Evolutionary conservation across 2,888 invertebrate species (phyloP).

Genomic region (Sphaerophoria rueppellii): DNA sequence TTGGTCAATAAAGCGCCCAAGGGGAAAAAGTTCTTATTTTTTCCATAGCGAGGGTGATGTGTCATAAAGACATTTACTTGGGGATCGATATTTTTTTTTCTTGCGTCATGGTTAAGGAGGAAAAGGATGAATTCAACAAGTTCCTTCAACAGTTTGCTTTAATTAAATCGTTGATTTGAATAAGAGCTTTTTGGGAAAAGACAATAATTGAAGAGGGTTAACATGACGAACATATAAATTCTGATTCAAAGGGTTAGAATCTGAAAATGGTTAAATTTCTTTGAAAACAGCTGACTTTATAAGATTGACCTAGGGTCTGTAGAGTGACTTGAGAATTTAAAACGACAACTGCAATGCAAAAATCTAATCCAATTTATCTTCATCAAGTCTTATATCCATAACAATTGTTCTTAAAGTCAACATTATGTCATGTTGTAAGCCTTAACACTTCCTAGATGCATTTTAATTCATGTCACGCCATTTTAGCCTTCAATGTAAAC

Average conservation of each 20-base stretch:
- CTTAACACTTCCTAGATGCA: conserved; percentile 41
- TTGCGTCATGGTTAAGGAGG: neutral
- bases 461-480: conserved; percentile 34
- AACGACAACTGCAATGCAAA: neutral
- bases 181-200: neutral
- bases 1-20: conserved; percentile 6
- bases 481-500: neutral
- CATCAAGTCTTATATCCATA: conserved; percentile 4
- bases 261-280: too few species aligned
- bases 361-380: neutral
- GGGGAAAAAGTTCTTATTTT: neutral
- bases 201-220: neutral
- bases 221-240: neutral
- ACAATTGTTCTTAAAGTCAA: conserved; percentile 22
- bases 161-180: neutral
- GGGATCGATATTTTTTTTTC: conserved; percentile 5
- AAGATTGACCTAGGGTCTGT: too few species aligned
- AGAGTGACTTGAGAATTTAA: too few species aligned
- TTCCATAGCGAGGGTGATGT: neutral
- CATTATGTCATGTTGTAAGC: conserved; percentile 20
- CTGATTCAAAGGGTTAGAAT: too few species aligned
- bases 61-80: conserved; percentile 1
- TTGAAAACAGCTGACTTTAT: too few species aligned
- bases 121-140: neutral
- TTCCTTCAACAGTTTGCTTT: neutral